Base-by-base conservation (phyloP, 1,140 invertebrate genomes). In the Druon quercuslanigerum region DNA sequence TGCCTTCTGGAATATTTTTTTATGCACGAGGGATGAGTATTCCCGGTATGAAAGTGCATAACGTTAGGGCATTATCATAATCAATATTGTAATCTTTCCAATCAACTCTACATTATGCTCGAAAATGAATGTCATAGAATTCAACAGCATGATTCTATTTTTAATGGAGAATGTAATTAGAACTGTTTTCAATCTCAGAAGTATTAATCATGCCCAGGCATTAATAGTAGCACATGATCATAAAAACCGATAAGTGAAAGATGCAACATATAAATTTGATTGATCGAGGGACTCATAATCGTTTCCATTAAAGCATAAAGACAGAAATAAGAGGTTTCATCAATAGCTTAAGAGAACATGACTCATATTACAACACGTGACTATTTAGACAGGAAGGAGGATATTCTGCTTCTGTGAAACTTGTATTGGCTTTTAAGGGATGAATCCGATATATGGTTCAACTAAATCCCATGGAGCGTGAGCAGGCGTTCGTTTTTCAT, bases 191-290 rank as follows among this genome's bases (percentile, higher is more conserved):
- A 14, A 25, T 14, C 57, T 25, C 60, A 7, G 25, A 16, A 11
- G 40, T 9, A 66, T 66, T 40, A 66, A 66, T 66, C 60, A 66
- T n/a, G 3, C 5, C 9, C 5, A 40, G 60, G n/a, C 60, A 40
- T 66, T 66, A 66, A 66, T 66, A 66, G 60, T 11, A 25, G 40
- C 13, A 33, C 25, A 66, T 66, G 33, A 14, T 40, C 60, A 66
- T 66, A 66, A 66, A 66, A n/a, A 4, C 20, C 60, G 60, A 66
- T 66, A 66, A 66, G 3, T 66, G 60, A 66, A 66, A 66, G 60
- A 66, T 66, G 60, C 40, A 66, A 66, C 60, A 13, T 66, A 66
- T 66, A 46, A 66, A 66, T 66, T 66, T 66, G 60, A 66, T 66
- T 40, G 60, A 40, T 66, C 25, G 60, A 66, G 8, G 13, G 40